These are phyloP conservation scores for Spea bombifrons DNA, from an alignment of 2,113 vertebrate species.

Conservation along the genomic window DNA sequence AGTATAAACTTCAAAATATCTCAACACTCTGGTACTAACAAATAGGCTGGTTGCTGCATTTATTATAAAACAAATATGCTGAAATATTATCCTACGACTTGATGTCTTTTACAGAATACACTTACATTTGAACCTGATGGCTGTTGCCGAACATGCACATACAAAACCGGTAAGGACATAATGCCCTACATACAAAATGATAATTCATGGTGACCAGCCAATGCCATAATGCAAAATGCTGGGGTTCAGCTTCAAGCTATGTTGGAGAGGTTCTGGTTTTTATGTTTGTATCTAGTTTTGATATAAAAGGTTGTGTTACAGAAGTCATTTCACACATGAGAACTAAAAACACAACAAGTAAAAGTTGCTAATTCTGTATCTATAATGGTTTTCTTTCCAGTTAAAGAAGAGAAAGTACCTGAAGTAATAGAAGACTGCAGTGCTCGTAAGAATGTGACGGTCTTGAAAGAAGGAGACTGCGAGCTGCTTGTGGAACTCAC, in stretches of 20 bases:
- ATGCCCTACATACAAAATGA: neutral
- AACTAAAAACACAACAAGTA: conserved; percentile 7
- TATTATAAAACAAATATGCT: too few relatives aligned
- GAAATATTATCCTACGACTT: too few relatives aligned
- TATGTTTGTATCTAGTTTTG: too few relatives aligned
- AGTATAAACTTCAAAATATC: too few relatives aligned
- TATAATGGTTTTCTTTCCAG: neutral
- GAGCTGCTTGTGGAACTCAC: conserved; percentile 19
- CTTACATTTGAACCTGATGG: conserved; percentile 15
- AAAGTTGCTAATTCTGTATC: neutral
- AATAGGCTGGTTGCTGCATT: too few relatives aligned
- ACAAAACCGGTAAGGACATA: conserved; percentile 20
- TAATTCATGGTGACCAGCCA: too few relatives aligned
- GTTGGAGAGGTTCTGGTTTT: too few relatives aligned
- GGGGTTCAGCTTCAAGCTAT: too few relatives aligned
- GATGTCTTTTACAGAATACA: conserved; percentile 16
- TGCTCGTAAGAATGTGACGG: conserved; percentile 24
- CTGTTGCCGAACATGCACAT: conserved; percentile 34
- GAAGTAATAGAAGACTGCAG: conserved; percentile 18
- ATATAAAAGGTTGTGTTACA: too few relatives aligned
- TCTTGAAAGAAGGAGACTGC: conserved; percentile 23
- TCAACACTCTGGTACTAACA: too few relatives aligned
- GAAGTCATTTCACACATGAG: too few relatives aligned
- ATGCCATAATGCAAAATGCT: too few relatives aligned
- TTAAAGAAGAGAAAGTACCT: neutral